Conservation (phyloP, 2,113 vertebrate species). For the Abramis brama region DNA sequence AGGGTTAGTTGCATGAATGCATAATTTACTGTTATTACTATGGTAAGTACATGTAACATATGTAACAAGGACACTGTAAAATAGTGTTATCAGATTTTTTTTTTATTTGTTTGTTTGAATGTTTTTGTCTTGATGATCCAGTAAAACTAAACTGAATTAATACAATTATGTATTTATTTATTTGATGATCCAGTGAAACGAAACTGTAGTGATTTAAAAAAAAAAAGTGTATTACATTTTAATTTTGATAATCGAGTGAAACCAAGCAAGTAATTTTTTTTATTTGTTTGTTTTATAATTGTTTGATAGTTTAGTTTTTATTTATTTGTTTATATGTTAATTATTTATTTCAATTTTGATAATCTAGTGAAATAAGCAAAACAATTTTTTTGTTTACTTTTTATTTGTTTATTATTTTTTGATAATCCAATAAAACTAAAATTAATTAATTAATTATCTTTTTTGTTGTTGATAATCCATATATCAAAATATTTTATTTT, state of each 20-base stretch:
- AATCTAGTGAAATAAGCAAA: neutral
- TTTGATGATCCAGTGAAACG: neutral
- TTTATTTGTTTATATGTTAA: too few species aligned
- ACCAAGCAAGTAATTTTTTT: neutral
- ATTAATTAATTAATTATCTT: neutral
- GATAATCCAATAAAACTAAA: neutral
- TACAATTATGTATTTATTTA: neutral
- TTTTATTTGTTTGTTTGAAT: neutral
- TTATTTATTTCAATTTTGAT: neutral
- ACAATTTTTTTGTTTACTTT: neutral
- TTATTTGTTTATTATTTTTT: neutral
- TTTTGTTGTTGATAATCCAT: too few species aligned
- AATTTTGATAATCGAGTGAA: neutral
- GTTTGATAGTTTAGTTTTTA: too few species aligned
- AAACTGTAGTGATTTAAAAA: neutral
- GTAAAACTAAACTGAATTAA: neutral
- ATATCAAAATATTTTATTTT: too few species aligned
- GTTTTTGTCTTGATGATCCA: neutral
- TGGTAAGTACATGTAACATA: too few species aligned
- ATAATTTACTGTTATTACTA: too few species aligned
- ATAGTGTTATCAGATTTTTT: neutral
- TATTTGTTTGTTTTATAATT: neutral
- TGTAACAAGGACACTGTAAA: too few species aligned
- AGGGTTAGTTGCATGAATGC: too few species aligned
- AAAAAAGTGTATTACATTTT: neutral